Evolutionary conservation across 2,113 vertebrate species (phyloP), one percentile per base, ranked within the genome.

Genomic region (Trichechus manatus): DNA sequence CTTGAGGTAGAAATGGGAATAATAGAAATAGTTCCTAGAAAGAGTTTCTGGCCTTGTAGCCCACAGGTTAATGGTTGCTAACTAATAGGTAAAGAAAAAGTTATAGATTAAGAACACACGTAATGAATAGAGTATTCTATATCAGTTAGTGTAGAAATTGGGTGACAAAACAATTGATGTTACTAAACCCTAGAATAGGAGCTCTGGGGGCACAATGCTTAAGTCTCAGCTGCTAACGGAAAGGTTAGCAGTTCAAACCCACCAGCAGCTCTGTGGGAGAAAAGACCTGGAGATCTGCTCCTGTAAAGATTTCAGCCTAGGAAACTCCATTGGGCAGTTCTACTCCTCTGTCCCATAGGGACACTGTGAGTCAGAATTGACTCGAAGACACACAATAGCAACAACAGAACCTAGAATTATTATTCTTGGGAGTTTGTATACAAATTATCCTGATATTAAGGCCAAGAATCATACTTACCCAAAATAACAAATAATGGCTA

Each of bases 1-100:
- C 39, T 27, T 1, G 1, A 53, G 1, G 5, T 2, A 13, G 42
- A 64, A 72, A 29, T 0, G 1, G 44, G 47, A 42, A 29, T 42
- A 31, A 36, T 36, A n/a, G 9, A 27, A 6, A 23, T 36, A 20
- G 13, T 74, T 50, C 72, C 23, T 50, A 31, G 11, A 31, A 6
- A 23, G 31, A 20, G 15, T 53, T 33, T 75, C 19, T 59, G 36
- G 14, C n/a, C 74, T 77, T 82, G 31, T 9, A 1, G 1, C 47
- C 11, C 10, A 47, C 33, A 61, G 8, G 11, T 5, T 4, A 15
- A 31, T 4, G 2, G 0, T 31, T 72, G 20, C 53, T 39, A 29
- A 47, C 8, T 3, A 39, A 31, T 9, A 29, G 31, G 29, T 20
- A 80, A n/a, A 44, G 29, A 47, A 42, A 74, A 33, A 79, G 29